These are phyloP conservation scores for Pocillopora meandrina DNA, from an alignment of 92 coral and sea anemone genomes.

Conservation along the genomic window DNA sequence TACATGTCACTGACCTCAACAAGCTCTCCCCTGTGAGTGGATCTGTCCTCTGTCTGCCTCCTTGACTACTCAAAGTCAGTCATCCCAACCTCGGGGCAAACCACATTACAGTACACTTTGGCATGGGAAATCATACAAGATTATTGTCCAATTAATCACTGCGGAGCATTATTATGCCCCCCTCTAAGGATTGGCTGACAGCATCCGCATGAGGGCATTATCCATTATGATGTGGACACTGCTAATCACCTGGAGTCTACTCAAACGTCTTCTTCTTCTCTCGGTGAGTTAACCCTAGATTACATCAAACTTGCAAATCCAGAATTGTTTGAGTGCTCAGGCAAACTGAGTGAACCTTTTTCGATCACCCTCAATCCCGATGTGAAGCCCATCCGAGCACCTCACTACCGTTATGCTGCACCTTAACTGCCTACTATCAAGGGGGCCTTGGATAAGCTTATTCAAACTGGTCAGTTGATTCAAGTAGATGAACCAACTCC, in stretches of 20 bases:
- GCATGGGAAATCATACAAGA: slow-evolving; percentile 44
- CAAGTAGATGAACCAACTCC: slow-evolving; percentile 52
- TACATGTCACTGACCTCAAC: slow-evolving; percentile 70
- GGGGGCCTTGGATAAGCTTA: slow-evolving; percentile 53
- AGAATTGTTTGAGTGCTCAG: slow-evolving; percentile 56
- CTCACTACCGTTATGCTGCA: slow-evolving; percentile 56
- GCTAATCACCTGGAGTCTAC: slow-evolving; percentile 42
- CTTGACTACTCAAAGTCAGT: slow-evolving; percentile 22
- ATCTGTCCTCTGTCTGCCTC: slow-evolving; percentile 53
- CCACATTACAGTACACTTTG: slow-evolving; percentile 57
- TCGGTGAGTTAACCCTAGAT: slow-evolving; percentile 58
- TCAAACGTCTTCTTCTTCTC: slow-evolving; percentile 25
- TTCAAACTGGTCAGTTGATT: slow-evolving; percentile 47
- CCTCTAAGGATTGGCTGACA: slow-evolving; percentile 48
- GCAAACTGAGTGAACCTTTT: slow-evolving; percentile 45
- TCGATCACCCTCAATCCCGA: slow-evolving; percentile 54
- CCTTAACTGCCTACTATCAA: slow-evolving; percentile 52
- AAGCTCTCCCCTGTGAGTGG: slow-evolving; percentile 43
- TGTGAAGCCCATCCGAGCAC: slow-evolving; percentile 56
- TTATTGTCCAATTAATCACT: slow-evolving; percentile 56
- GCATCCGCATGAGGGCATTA: slow-evolving; percentile 62
- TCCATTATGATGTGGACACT: slow-evolving; percentile 51
- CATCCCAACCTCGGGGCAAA: slow-evolving; percentile 56
- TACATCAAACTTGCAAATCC: slow-evolving; percentile 32
- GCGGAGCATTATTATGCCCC: slow-evolving; percentile 48